phyloP scores from a whole-genome alignment of 2,888 invertebrate genomes.

The Drosophila nigricruria region DNA sequence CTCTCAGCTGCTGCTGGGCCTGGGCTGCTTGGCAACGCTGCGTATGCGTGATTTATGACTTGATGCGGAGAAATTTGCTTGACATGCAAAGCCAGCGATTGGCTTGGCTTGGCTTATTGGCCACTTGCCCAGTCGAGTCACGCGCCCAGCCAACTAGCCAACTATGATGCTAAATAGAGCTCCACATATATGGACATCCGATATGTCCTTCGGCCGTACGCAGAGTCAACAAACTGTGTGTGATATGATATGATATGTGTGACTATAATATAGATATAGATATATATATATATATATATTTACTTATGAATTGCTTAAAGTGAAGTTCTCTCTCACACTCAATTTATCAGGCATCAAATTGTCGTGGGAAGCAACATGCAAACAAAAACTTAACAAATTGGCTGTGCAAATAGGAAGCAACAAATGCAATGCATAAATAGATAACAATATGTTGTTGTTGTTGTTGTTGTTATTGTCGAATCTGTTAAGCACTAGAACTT shows the following conservation, averaged over 20 bases:
- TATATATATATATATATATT: neutral
- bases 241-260: conserved; percentile 6
- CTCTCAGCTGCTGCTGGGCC: conserved; percentile 11
- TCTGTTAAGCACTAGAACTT: neutral
- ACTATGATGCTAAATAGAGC: conserved; percentile 36
- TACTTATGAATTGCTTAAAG: conserved; percentile 3
- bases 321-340: conserved; percentile 13
- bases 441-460: neutral
- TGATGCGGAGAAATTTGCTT: conserved; percentile 43
- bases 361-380: conserved; percentile 16
- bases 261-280: neutral
- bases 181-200: conserved; percentile 17
- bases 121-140: conserved; percentile 34
- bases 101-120: conserved; percentile 4
- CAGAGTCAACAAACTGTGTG: conserved; percentile 43
- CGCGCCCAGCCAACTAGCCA: conserved; percentile 29
- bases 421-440: conserved; percentile 12
- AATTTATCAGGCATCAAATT: conserved; percentile 26
- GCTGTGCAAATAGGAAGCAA: conserved; percentile 34
- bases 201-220: conserved; percentile 45
- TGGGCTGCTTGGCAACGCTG: conserved; percentile 24
- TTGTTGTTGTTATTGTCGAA: neutral
- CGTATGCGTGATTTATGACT: conserved; percentile 58
- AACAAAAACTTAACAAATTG: conserved; percentile 28
- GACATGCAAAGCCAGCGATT: conserved; percentile 33